These are phyloP conservation scores for Drosophila pruinosa DNA, from an alignment of 1,140 invertebrate genomes.

Conservation along the genomic window DNA sequence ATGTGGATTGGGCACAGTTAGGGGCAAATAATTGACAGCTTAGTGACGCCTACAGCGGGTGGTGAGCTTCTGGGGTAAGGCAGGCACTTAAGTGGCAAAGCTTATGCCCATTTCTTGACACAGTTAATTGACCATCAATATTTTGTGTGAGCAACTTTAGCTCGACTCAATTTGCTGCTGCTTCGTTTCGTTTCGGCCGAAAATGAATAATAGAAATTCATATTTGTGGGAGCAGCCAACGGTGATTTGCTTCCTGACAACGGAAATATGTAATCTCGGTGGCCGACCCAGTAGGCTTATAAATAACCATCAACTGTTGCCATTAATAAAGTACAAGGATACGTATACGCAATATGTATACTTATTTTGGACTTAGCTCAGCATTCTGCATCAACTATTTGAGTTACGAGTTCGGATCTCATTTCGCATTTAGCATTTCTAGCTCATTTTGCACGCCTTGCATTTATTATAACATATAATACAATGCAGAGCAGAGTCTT, in stretches of 20 bases:
- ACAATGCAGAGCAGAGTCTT: too few species aligned
- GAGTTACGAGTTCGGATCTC: constrained; percentile 52
- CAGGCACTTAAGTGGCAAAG: not conserved
- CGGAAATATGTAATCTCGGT: constrained; percentile 6
- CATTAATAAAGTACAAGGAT: constrained; percentile 55
- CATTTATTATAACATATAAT: constrained; percentile 60
- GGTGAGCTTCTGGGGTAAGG: not conserved
- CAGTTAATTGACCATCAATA: constrained; percentile 20
- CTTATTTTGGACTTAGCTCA: constrained; percentile 7
- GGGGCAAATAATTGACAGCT: constrained; percentile 40
- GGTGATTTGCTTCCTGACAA: constrained; percentile 46
- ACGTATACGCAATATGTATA: not conserved
- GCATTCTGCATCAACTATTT: constrained; percentile 31
- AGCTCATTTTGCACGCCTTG: constrained; percentile 47
- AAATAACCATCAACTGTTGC: constrained; percentile 61
- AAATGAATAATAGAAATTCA: constrained; percentile 43
- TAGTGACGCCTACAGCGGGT: not conserved
- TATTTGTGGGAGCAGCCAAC: constrained; percentile 19
- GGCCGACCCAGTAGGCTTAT: constrained; percentile 30
- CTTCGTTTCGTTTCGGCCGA: not conserved
- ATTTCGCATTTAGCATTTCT: constrained; percentile 44
- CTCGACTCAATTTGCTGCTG: not conserved
- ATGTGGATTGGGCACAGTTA: not conserved
- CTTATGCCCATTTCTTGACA: constrained; percentile 5
- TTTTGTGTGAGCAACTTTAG: not conserved